These are phyloP conservation scores for Antechinus flavipes DNA, from an alignment of 2,113 vertebrate species.

Conservation along the genomic window DNA sequence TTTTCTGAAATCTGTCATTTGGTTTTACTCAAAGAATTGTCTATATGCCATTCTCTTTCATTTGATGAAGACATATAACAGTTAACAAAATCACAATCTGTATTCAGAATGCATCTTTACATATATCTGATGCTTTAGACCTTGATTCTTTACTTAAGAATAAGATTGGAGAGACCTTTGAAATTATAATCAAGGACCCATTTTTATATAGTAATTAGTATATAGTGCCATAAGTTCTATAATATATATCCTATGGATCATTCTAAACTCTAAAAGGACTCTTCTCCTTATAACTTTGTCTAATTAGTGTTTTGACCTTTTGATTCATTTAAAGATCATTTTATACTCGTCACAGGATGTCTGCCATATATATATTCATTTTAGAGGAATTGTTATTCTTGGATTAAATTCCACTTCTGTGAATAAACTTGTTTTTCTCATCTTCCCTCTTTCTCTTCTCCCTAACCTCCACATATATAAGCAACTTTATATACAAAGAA, in stretches of 20 bases:
- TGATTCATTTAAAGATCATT: background rate
- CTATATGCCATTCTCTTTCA: background rate
- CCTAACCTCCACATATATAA: too few relatives aligned
- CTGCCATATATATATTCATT: background rate
- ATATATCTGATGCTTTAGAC: background rate
- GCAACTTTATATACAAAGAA: too few relatives aligned
- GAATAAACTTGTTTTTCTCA: background rate
- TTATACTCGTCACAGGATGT: background rate
- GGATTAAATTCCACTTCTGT: slow-evolving; percentile 10
- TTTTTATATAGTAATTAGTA: background rate
- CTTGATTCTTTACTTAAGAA: background rate
- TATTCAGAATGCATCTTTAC: background rate
- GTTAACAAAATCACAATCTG: background rate
- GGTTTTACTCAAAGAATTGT: background rate
- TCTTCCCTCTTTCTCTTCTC: too few relatives aligned
- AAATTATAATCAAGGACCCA: background rate
- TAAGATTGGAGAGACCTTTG: background rate
- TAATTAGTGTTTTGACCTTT: too few relatives aligned
- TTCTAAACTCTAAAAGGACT: background rate
- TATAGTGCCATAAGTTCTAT: background rate
- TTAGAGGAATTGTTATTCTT: slow-evolving; percentile 3
- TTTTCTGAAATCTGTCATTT: background rate
- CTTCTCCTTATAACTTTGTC: slow-evolving; percentile 6
- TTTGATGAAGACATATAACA: background rate
- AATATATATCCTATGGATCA: background rate